Percentiles rank a stretch among this genome's conserved stretches.
Evolutionary conservation across 2,113 vertebrate species (phyloP).

Genomic region (Arothron firmamentum): DNA sequence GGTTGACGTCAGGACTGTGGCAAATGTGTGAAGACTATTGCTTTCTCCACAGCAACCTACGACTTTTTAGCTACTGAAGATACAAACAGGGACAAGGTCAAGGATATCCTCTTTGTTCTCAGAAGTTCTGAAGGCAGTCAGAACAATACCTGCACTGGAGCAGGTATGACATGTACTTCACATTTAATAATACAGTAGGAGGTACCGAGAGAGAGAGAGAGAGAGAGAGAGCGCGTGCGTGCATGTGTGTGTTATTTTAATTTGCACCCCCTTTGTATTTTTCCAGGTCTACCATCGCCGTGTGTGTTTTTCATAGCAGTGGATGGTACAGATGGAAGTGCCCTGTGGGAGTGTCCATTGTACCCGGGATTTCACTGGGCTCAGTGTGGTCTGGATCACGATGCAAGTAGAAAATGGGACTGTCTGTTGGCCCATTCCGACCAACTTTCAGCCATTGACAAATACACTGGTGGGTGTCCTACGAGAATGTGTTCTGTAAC

Average conservation of each 20-base stretch:
- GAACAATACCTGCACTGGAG: constrained; percentile 75
- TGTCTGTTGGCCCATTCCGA: constrained; percentile 76
- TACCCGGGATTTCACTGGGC: constrained; percentile 74
- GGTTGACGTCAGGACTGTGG: not conserved
- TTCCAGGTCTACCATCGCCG: constrained; percentile 77
- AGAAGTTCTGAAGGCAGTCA: constrained; percentile 57
- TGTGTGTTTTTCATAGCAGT: constrained; percentile 80
- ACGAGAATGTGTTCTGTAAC: not conserved
- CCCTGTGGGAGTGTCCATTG: constrained; percentile 79
- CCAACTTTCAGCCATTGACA: constrained; percentile 68
- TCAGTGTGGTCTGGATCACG: constrained; percentile 73
- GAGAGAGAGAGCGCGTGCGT: not conserved
- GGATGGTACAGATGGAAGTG: constrained; percentile 80
- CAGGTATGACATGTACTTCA: constrained; percentile 67
- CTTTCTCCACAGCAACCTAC: constrained; percentile 75
- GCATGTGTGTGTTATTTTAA: not conserved
- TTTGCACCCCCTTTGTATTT: not conserved
- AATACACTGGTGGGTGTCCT: constrained; percentile 70
- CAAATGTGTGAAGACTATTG: not conserved
- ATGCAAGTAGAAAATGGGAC: constrained; percentile 5
- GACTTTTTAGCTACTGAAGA: constrained; percentile 79
- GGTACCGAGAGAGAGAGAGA: too few species aligned
- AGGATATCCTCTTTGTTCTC: constrained; percentile 84
- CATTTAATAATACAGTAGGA: too few species aligned
- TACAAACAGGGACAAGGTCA: constrained; percentile 80